These are phyloP conservation scores for Julus scanicus DNA, from an alignment of 2,888 invertebrate species.

Conservation along the genomic window DNA sequence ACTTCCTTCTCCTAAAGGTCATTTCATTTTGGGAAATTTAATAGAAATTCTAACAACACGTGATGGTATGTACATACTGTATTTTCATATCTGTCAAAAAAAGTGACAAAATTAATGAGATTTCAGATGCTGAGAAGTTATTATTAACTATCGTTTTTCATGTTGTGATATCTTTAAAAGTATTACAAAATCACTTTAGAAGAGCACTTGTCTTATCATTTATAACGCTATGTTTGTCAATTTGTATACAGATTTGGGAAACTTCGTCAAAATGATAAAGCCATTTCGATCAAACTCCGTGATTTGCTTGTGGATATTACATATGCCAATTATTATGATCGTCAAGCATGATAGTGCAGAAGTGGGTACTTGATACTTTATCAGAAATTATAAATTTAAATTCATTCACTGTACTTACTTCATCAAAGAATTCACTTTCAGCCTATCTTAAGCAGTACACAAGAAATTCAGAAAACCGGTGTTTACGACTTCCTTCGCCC, in stretches of 20 bases:
- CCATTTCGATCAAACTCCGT: neutral
- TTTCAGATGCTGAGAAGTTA: too few relatives aligned
- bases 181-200: too few relatives aligned
- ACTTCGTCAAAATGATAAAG: neutral
- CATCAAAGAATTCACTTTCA: neutral
- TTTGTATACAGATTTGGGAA: neutral
- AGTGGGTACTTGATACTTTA: too few relatives aligned
- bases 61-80: too few relatives aligned
- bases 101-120: too few relatives aligned
- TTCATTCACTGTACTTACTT: neutral
- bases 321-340: neutral
- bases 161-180: too few relatives aligned
- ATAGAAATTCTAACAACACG: neutral
- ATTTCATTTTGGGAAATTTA: neutral
- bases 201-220: too few relatives aligned
- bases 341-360: neutral
- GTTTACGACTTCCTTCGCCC: constrained; percentile 54
- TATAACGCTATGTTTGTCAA: too few relatives aligned
- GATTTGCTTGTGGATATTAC: constrained; percentile 11
- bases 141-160: too few relatives aligned
- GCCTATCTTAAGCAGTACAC: constrained; percentile 41
- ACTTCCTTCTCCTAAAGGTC: constrained; percentile 8
- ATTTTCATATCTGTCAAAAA: too few relatives aligned
- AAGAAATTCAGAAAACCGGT: constrained; percentile 52
- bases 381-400: neutral